These are phyloP conservation scores for Gulo gulo DNA, from an alignment of 2,113 vertebrate species.

Conservation along the genomic window DNA sequence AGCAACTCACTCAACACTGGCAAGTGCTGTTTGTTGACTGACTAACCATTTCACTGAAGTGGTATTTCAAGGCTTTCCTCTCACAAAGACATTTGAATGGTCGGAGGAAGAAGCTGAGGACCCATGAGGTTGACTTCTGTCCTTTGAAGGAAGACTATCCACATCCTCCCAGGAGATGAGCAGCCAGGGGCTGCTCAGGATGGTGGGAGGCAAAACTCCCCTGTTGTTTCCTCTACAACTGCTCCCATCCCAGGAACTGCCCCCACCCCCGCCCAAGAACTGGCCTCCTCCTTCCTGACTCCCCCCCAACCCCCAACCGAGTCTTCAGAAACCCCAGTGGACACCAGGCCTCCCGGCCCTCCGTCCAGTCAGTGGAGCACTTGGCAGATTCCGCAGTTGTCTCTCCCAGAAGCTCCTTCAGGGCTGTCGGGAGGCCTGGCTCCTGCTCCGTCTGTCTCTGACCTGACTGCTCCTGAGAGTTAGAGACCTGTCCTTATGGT, in stretches of 20 bases:
- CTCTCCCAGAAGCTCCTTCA: background rate
- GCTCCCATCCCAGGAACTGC: background rate
- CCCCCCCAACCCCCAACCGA: background rate
- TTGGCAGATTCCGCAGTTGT: background rate
- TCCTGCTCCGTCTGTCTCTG: background rate
- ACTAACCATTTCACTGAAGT: too few relatives aligned
- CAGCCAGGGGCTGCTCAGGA: background rate
- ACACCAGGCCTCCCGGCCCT: background rate
- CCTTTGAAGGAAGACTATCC: background rate
- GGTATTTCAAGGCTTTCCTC: background rate
- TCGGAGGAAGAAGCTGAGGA: too few relatives aligned
- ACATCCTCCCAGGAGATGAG: background rate
- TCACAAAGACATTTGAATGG: background rate
- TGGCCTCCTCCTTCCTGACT: too few relatives aligned
- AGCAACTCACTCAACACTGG: background rate
- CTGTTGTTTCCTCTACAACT: background rate
- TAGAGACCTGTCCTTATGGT: background rate
- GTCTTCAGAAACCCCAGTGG: background rate
- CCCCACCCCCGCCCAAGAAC: too few relatives aligned
- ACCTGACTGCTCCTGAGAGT: background rate
- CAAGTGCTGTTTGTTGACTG: background rate
- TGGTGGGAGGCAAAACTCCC: background rate
- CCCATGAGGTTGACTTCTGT: background rate
- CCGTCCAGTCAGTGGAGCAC: background rate
- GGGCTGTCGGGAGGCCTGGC: too few relatives aligned